Percentiles rank a stretch among this genome's conserved stretches.
phyloP scores from a whole-genome alignment of 2,888 invertebrate genomes.

The Eupithecia subumbrata region DNA sequence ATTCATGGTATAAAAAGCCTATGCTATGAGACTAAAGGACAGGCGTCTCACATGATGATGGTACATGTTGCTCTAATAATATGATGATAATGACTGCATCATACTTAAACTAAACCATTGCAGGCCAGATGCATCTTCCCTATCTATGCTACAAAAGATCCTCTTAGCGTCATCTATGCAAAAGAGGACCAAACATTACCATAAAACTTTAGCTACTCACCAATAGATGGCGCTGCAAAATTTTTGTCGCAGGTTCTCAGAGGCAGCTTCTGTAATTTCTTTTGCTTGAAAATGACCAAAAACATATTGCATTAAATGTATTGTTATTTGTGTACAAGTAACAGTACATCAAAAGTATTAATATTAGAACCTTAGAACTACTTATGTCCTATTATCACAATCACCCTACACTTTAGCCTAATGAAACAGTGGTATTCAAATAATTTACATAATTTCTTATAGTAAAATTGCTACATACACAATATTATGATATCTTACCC shows the following conservation, averaged over 20 bases:
- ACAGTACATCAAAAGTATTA: background rate
- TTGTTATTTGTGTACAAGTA: too few relatives aligned
- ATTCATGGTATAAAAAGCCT: too few relatives aligned
- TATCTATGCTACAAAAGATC: background rate
- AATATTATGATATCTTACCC: slow-evolving; percentile 85
- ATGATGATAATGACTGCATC: too few relatives aligned
- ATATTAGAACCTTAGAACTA: background rate
- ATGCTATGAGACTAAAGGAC: slow-evolving; percentile 13
- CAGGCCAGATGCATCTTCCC: too few relatives aligned
- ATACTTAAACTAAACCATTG: too few relatives aligned
- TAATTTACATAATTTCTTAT: slow-evolving; percentile 13
- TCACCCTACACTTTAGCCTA: background rate
- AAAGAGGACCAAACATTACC: background rate
- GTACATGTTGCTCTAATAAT: background rate
- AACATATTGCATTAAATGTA: too few relatives aligned
- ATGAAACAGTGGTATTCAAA: slow-evolving; percentile 41
- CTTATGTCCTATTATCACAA: background rate
- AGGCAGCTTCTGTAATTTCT: background rate
- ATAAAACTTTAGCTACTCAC: slow-evolving; percentile 53
- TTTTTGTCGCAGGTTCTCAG: slow-evolving; percentile 13
- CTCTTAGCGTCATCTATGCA: slow-evolving; percentile 18
- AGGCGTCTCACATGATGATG: background rate
- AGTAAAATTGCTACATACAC: slow-evolving; percentile 50
- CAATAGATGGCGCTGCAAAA: slow-evolving; percentile 59
- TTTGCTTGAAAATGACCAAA: background rate